These are phyloP conservation scores for Typhlomys cinereus DNA, from an alignment of 2,113 vertebrate genomes.

Conservation along the genomic window DNA sequence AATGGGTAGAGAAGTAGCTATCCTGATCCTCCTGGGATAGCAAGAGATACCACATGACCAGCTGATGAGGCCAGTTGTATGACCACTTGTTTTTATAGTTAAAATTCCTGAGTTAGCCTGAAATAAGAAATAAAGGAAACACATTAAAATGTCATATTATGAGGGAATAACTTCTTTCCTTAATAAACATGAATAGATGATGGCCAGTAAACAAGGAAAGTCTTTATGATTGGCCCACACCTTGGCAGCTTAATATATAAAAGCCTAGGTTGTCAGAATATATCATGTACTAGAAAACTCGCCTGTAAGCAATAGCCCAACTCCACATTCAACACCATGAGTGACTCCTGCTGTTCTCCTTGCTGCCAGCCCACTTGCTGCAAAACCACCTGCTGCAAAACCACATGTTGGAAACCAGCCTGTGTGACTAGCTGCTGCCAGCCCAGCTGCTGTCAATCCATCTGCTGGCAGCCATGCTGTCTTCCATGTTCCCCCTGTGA, in stretches of 20 bases:
- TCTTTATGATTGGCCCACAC: not conserved
- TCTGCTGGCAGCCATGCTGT: not conserved
- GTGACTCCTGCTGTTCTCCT: not conserved
- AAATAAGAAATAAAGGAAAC: not conserved
- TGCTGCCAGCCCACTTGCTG: slow-evolving; percentile 5
- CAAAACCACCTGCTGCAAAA: not conserved
- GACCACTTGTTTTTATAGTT: no score
- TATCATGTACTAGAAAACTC: not conserved
- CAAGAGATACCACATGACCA: no score
- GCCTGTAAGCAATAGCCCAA: not conserved
- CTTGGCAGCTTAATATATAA: not conserved
- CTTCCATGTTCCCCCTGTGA: no score
- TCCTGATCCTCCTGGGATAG: no score
- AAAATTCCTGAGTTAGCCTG: not conserved
- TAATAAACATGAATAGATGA: not conserved
- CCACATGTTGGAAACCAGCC: not conserved
- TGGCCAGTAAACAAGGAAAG: not conserved
- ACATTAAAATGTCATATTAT: not conserved
- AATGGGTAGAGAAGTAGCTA: no score
- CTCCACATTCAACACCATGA: not conserved
- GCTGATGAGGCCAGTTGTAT: no score
- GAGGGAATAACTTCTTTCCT: not conserved
- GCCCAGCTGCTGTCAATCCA: no score
- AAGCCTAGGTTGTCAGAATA: not conserved
- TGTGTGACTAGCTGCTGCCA: not conserved